Base-by-base conservation (phyloP, 2,888 invertebrate genomes). In the Cantharis nigra region DNA sequence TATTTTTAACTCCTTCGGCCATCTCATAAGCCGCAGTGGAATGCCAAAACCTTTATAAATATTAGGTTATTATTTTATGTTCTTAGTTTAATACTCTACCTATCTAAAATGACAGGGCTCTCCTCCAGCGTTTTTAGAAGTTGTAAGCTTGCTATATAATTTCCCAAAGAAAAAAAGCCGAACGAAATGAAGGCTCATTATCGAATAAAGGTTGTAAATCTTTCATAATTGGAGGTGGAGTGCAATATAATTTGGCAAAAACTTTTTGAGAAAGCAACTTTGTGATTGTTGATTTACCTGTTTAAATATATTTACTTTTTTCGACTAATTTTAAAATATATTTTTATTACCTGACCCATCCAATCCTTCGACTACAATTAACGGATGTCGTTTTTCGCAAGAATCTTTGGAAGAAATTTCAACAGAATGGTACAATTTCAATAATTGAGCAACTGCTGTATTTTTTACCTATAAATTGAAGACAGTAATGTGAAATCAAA, bases 331-430 rank as follows among this genome's bases (percentile, higher is more conserved):
- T 49, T 1, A 49, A n/a, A 30, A 30, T 14, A 33, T 14, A 33
- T 28, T 23, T 5, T 26, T 2, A 11, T 14, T 14, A 89, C 90
- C 90, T 81, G 87, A 87, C 14, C 89, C 89, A 85, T 90, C 90
- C 9, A 90, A 83, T 3, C 90, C 90, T 86, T 90, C 90, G 16
- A 90, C 81, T 5, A 89, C 87, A 72, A 90, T 87, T 49, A 90
- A 85, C 2, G 89, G 89, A 81, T 88, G 83, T 71, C 83, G 84
- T 78, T 85, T 86, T 26, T 63, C 23, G 64, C 77, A 23, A 10
- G 7, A 33, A 18, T 75, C 13, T 79, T 69, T 49, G 26, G 63
- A 67, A 78, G 76, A 30, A 14, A 81, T 72, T 16, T 80, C 74
- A 63, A 84, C 81, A 28, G 78, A 76, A 69, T 84, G 72, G 76